phyloP scores from a whole-genome alignment of 1,140 invertebrate genomes.

The Drosophila azteca region DNA sequence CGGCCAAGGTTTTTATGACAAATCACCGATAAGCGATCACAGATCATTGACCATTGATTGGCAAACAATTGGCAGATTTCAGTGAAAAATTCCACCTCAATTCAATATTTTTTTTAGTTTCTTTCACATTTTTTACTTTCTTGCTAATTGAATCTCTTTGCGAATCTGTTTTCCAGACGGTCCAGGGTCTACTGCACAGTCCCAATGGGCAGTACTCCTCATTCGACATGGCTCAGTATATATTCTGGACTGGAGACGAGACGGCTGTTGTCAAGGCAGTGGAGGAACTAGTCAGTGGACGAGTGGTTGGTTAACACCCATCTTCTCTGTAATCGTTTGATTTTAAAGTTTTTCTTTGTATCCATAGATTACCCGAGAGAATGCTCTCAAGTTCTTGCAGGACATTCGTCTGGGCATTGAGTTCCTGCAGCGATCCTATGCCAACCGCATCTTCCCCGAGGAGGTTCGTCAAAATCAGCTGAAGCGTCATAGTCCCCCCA shows the following conservation, averaged over 20 bases:
- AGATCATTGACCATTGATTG: slow-evolving; percentile 25
- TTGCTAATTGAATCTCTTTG: too few relatives aligned
- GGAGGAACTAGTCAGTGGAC: slow-evolving; percentile 89
- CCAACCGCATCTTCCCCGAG: slow-evolving; percentile 79
- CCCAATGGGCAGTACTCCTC: slow-evolving; percentile 87
- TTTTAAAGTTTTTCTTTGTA: background rate
- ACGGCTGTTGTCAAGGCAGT: slow-evolving; percentile 89
- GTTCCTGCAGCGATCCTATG: slow-evolving; percentile 87
- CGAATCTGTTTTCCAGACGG: slow-evolving; percentile 64
- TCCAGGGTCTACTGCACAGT: slow-evolving; percentile 78
- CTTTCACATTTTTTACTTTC: too few relatives aligned
- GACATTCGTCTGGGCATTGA: slow-evolving; percentile 89
- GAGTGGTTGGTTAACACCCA: slow-evolving; percentile 85
- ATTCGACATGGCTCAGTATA: slow-evolving; percentile 90
- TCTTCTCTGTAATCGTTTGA: background rate
- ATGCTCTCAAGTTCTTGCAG: slow-evolving; percentile 89
- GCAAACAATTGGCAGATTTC: slow-evolving; percentile 40
- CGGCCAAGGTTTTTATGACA: slow-evolving; percentile 71
- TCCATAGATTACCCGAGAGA: slow-evolving; percentile 87
- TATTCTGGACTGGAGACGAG: slow-evolving; percentile 91
- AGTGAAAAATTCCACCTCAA: background rate
- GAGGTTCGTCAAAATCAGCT: slow-evolving; percentile 73
- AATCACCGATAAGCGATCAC: background rate
- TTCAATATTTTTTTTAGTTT: background rate
- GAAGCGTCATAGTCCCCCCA: slow-evolving; percentile 63